Base-by-base conservation (phyloP, 2,888 invertebrate species). In the Xylota segnis region DNA sequence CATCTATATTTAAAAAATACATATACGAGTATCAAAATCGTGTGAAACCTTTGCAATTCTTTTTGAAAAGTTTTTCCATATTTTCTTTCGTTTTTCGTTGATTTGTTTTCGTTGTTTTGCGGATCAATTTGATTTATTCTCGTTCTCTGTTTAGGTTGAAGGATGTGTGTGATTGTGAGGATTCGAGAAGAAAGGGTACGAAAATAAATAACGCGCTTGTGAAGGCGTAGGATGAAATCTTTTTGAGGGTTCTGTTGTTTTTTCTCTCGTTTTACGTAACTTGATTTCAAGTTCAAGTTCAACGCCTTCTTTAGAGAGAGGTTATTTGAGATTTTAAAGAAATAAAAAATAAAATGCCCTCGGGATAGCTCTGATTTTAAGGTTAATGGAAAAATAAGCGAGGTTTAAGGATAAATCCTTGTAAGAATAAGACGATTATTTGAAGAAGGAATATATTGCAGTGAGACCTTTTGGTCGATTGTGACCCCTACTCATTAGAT, bases 51-150 rank as follows among this genome's bases (percentile, higher is more conserved):
- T 66, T 66, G 50, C 47, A 32, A 50, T 10, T 14, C 12, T 23
- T 52, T 52, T 32, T 65, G 6, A 50, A 37, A 50, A 16, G 37
- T 34, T 56, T 58, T 58, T 66, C 18, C 0, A 14, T 9, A 9
- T 50, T 50, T 63, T 45, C 23, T 23, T 47, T 63, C 12, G 6
- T 54, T 4, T 54, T 56, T 32, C 1, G n/a, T 34, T 56, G 43
- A 43, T 43, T 43, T 14, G 14, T 5, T 58, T 29, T 10, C 29
- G 29, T 34, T 43, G 29, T 34, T 65, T 50, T 50, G 50, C 18
- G 32, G 50, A 50, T 66, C 45, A 63, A 45, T 66, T 66, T 66
- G 66, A 66, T 66, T 66, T 66, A 66, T 66, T 66, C 50, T 52
- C 12, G 3, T 18, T 37, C 23, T 12, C n/a, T 23, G 18, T 65